Percentiles rank a stretch among this genome's conserved stretches.
Conservation (phyloP, 2,888 invertebrate genomes). For the Eucera pruinosa region DNA sequence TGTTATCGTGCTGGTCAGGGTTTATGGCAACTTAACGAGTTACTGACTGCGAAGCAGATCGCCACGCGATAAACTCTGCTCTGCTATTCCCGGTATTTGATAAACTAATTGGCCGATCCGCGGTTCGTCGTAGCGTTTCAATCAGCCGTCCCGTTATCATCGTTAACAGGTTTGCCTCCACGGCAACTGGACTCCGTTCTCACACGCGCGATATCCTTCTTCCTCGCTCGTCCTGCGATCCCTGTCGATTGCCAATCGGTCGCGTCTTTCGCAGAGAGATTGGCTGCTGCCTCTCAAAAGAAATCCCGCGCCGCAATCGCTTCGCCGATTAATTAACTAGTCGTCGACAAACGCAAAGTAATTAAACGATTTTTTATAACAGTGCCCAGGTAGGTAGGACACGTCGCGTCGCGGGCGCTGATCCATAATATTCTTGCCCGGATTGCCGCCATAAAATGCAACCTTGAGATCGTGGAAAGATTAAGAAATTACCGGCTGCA, state of each 20-base stretch:
- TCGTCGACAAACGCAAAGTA: neutral
- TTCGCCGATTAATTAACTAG: constrained; percentile 32
- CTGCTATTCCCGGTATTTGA: constrained; percentile 68
- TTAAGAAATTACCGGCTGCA: constrained; percentile 18
- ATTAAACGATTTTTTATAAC: constrained; percentile 5
- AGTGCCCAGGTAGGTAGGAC: too few relatives aligned
- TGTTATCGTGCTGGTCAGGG: constrained; percentile 57
- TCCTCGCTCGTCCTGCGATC: constrained; percentile 7
- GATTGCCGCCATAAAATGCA: neutral
- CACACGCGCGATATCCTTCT: constrained; percentile 44
- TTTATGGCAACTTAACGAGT: constrained; percentile 69
- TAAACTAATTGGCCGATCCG: constrained; percentile 68
- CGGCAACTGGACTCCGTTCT: constrained; percentile 43
- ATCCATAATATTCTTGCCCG: neutral
- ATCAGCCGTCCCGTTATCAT: constrained; percentile 69
- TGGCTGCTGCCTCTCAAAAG: neutral
- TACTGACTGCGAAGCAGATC: constrained; percentile 59
- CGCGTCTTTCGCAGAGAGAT: constrained; percentile 11
- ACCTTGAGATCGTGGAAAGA: neutral
- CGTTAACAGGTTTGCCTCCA: constrained; percentile 60
- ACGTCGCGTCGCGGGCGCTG: neutral
- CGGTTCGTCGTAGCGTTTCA: constrained; percentile 59
- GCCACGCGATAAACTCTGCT: constrained; percentile 61
- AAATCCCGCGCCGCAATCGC: constrained; percentile 4
- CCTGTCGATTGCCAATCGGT: constrained; percentile 1